Conservation (phyloP, 30 jellyfish, hydroid and myxozoan genomes). For the Hydractinia echinata region DNA sequence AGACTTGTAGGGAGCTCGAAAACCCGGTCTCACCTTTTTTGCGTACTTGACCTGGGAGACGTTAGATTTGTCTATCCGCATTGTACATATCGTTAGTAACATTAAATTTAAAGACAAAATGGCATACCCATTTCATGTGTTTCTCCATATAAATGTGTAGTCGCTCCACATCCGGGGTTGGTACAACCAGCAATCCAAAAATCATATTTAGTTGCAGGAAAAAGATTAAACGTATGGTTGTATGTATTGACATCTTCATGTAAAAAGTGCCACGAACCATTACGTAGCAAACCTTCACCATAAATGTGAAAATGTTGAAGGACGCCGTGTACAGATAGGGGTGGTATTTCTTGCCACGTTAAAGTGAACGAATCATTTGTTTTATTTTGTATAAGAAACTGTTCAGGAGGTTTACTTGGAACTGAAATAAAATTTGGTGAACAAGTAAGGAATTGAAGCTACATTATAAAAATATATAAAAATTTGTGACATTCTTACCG, state of each 20-base stretch:
- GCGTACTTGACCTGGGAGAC: no score
- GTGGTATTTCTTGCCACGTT: conserved; percentile 11
- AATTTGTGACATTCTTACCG: neutral
- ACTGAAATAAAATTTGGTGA: neutral
- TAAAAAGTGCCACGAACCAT: neutral
- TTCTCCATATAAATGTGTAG: neutral
- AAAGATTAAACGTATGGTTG: neutral
- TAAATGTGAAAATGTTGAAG: neutral
- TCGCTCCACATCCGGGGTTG: neutral
- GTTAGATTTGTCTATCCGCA: no score
- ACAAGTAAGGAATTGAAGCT: no score
- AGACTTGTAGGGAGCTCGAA: no score
- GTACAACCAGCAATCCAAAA: neutral
- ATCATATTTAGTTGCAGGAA: neutral
- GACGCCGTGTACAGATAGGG: conserved; percentile 1
- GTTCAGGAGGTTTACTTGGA: conserved; percentile 5
- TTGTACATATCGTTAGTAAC: neutral
- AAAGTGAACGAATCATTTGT: conserved; percentile 5
- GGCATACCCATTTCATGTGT: conserved; percentile 4
- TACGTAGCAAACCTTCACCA: neutral
- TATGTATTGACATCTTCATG: neutral
- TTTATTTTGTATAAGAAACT: neutral
- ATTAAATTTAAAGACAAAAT: neutral
- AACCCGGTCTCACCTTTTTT: no score
- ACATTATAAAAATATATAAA: no score